Conservation (phyloP, 2,797 vertebrate genomes). For the Chelon labrosus region DNA sequence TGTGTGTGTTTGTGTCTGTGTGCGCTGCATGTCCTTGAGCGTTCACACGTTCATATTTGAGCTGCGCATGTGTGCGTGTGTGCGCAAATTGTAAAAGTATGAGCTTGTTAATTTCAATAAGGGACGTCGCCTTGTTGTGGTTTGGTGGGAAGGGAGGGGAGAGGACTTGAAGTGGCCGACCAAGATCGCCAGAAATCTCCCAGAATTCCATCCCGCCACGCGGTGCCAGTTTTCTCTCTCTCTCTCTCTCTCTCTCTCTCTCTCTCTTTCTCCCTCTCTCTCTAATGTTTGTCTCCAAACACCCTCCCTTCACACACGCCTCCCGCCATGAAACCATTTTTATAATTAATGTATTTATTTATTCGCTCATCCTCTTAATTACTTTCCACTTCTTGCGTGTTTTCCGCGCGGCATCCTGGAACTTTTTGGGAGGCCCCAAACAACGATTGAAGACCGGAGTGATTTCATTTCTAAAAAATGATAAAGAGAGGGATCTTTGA, state of each 20-base stretch:
- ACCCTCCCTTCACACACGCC: constrained; percentile 25
- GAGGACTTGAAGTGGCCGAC: constrained; percentile 84
- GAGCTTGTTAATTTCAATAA: constrained; percentile 87
- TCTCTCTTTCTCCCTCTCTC: constrained; percentile 43
- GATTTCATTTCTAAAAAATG: constrained; percentile 54
- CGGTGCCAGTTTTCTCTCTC: constrained; percentile 66
- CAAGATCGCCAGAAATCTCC: constrained; percentile 81
- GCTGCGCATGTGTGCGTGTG: constrained; percentile 78
- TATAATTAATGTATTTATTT: constrained; percentile 68
- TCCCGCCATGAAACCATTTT: constrained; percentile 67
- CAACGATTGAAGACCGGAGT: constrained; percentile 33
- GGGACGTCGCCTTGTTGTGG: constrained; percentile 86
- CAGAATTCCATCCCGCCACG: constrained; percentile 74
- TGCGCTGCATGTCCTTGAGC: constrained; percentile 47
- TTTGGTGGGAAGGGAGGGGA: constrained; percentile 75
- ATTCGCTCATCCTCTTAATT: constrained; percentile 73
- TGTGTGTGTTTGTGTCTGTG: constrained; percentile 18
- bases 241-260: constrained; percentile 42
- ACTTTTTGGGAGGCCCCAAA: constrained; percentile 15
- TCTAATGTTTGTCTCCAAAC: constrained; percentile 50
- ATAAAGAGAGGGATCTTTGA: constrained; percentile 73
- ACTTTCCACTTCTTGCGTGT: constrained; percentile 50
- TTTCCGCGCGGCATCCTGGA: constrained; percentile 61
- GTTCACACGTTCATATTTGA: constrained; percentile 62
- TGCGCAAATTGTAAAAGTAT: constrained; percentile 86